Conservation (phyloP, 2,888 invertebrate species). For the Aporophyla lueneburgensis region DNA sequence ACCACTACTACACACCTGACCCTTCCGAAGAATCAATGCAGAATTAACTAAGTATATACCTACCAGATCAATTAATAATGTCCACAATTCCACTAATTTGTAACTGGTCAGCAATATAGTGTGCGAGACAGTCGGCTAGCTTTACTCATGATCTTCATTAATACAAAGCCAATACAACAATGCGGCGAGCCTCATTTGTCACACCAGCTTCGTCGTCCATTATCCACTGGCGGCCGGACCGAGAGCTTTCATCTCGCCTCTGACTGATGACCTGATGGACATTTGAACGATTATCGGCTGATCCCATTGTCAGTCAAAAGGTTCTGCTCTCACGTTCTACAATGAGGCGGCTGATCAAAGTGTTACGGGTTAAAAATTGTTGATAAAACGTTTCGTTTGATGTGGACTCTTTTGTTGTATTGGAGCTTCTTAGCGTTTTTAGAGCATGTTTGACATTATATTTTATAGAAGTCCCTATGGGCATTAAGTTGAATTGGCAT, state of each 20-base stretch:
- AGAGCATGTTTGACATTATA: not conserved
- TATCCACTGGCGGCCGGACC: slow-evolving; percentile 71
- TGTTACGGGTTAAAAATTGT: slow-evolving; percentile 51
- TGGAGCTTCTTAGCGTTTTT: slow-evolving; percentile 13
- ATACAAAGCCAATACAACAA: slow-evolving; percentile 82
- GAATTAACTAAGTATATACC: too few relatives aligned
- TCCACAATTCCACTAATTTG: slow-evolving; percentile 13
- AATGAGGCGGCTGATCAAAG: slow-evolving; percentile 85
- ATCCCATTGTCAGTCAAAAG: slow-evolving; percentile 84
- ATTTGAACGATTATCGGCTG: slow-evolving; percentile 84
- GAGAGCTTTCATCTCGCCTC: slow-evolving; percentile 80
- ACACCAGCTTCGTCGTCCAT: slow-evolving; percentile 73
- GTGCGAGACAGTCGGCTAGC: slow-evolving; percentile 36
- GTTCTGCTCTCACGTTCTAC: slow-evolving; percentile 78
- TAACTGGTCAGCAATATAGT: slow-evolving; percentile 33
- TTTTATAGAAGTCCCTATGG: not conserved
- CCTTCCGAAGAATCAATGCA: not conserved
- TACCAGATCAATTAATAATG: not conserved
- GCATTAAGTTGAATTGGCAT: not conserved
- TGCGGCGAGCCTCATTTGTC: slow-evolving; percentile 81
- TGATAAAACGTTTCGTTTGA: slow-evolving; percentile 36
- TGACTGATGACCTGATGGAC: slow-evolving; percentile 89
- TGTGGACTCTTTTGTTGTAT: slow-evolving; percentile 12
- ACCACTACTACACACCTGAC: too few relatives aligned
- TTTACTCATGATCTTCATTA: slow-evolving; percentile 77